These are phyloP conservation scores for Drosophila arawakana DNA, from an alignment of 1,140 invertebrate genomes.

Conservation along the genomic window DNA sequence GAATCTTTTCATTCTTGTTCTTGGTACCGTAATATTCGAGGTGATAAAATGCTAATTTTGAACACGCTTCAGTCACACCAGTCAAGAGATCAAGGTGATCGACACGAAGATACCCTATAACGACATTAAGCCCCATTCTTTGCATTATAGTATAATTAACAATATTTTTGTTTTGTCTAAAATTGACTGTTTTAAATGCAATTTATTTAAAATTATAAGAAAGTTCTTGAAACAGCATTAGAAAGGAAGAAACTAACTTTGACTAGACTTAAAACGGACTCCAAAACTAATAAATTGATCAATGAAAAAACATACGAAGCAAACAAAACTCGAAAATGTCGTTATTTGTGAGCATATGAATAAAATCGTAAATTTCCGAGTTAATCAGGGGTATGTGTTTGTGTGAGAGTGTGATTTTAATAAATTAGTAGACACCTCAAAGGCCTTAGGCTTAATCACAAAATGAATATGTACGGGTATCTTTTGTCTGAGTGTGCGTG, in stretches of 20 bases:
- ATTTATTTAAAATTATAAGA: no score
- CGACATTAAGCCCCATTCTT: no score
- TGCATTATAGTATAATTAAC: no score
- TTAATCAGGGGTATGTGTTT: constrained; percentile 9
- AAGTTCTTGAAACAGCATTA: no score
- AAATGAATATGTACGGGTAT: constrained; percentile 12
- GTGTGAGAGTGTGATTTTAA: constrained; percentile 35
- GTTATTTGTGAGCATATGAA: constrained; percentile 21
- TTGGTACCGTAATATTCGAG: constrained; percentile 21
- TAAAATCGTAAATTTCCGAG: constrained; percentile 44
- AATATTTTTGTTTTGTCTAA: no score
- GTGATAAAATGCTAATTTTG: constrained; percentile 49
- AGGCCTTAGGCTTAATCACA: constrained; percentile 11
- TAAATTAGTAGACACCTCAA: constrained; percentile 28
- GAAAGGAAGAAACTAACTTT: no score
- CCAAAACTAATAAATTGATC: no score
- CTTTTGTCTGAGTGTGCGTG: neutral
- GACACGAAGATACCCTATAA: neutral
- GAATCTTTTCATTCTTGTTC: constrained; percentile 1
- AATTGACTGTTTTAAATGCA: no score
- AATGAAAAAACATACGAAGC: no score
- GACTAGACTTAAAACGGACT: no score
- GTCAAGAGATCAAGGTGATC: neutral
- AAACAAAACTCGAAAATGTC: no score
- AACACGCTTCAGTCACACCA: neutral